Percentiles rank a stretch among this genome's conserved stretches.
These are phyloP conservation scores for Silurus glanis DNA, from an alignment of 2,113 vertebrate species.

Conservation along the genomic window DNA sequence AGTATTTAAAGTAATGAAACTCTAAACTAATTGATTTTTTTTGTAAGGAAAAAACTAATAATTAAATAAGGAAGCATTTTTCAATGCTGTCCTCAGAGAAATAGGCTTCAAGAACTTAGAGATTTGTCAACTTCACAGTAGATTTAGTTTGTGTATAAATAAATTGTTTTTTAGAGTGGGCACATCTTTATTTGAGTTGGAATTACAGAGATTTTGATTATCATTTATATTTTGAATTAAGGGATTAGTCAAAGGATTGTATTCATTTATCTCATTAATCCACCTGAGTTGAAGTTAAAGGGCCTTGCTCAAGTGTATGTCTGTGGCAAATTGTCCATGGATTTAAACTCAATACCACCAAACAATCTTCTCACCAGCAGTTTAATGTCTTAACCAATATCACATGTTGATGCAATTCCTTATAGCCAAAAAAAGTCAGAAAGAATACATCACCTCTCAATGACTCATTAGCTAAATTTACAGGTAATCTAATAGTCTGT, in stretches of 20 bases:
- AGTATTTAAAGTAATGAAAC: no score
- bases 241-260: not conserved
- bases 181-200: no score
- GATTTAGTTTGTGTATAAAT: no score
- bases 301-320: not conserved
- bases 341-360: not conserved
- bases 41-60: no score
- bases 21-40: no score
- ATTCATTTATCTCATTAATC: not conserved
- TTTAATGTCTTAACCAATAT: not conserved
- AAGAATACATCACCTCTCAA: not conserved
- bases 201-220: not conserved
- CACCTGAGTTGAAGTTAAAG: not conserved
- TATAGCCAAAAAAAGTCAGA: not conserved
- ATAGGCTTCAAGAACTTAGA: no score
- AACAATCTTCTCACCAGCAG: not conserved
- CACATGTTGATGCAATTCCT: not conserved
- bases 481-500: not conserved
- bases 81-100: no score
- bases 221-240: not conserved
- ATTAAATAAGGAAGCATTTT: no score
- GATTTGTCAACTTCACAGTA: no score
- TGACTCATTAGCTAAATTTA: not conserved
- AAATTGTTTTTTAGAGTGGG: no score
- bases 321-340: not conserved